Evolutionary conservation across 2,797 vertebrate species (phyloP).

Genomic region (Syngnathus rostellatus): DNA sequence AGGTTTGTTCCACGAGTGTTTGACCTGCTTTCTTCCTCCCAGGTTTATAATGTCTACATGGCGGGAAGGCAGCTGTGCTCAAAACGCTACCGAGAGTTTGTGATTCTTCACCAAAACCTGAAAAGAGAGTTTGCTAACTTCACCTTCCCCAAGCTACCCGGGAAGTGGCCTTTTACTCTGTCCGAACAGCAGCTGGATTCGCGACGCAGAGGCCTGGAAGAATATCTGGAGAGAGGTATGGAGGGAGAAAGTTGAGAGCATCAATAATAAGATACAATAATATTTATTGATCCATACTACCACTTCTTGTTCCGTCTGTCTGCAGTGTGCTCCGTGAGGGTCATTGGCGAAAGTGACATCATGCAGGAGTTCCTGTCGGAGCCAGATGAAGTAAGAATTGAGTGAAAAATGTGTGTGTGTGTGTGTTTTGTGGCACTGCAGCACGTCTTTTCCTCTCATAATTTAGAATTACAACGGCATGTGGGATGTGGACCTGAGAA

Average conservation of each 20-base stretch:
- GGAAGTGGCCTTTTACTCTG: conserved; percentile 93
- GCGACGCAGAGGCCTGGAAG: conserved; percentile 85
- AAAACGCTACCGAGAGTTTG: conserved; percentile 90
- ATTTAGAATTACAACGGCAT: conserved; percentile 89
- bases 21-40: not conserved
- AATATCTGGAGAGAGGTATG: conserved; percentile 77
- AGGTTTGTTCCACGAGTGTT: not conserved
- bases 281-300: not conserved
- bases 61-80: conserved; percentile 92
- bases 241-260: not conserved
- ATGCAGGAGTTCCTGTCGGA: conserved; percentile 98
- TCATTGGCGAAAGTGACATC: conserved; percentile 95
- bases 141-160: conserved; percentile 86
- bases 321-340: conserved; percentile 89
- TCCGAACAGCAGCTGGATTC: conserved; percentile 93
- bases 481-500: conserved; percentile 89
- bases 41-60: conserved; percentile 95
- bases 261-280: too few relatives aligned
- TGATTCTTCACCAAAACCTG: conserved; percentile 92
- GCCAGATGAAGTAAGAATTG: conserved; percentile 83
- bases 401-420: not conserved
- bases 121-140: conserved; percentile 91
- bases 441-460: not conserved
- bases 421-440: not conserved
- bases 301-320: conserved; percentile 8